Percentiles rank a stretch among this genome's conserved stretches.
These are phyloP conservation scores for Talpa occidentalis DNA, from an alignment of 2,113 vertebrate genomes.

Conservation along the genomic window DNA sequence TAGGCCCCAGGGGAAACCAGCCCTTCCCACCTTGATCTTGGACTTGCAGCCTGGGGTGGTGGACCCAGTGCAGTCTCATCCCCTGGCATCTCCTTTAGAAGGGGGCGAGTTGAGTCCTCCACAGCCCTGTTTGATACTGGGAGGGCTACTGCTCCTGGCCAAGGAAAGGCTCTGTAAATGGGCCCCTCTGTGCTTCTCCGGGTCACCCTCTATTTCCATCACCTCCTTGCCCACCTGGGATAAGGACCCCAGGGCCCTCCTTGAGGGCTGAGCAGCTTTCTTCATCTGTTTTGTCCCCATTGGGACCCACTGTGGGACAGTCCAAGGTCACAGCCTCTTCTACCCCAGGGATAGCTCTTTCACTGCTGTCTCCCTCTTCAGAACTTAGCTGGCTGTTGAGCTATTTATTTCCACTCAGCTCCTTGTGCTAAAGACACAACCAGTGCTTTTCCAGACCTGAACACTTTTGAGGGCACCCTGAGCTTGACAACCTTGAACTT, in stretches of 20 bases:
- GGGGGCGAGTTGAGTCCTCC: neutral
- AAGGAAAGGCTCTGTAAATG: too few species aligned
- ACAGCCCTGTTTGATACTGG: too few species aligned
- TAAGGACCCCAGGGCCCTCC: neutral
- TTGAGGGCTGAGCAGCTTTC: neutral
- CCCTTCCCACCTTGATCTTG: neutral
- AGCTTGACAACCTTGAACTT: neutral
- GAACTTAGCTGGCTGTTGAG: neutral
- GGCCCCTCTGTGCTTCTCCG: accelerated
- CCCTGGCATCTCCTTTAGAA: neutral
- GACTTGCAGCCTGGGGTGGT: neutral
- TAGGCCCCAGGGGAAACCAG: neutral
- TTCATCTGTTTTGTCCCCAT: too few species aligned
- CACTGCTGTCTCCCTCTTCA: neutral
- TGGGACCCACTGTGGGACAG: neutral
- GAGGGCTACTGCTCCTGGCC: too few species aligned
- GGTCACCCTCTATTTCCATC: neutral
- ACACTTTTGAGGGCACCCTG: too few species aligned
- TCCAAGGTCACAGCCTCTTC: neutral
- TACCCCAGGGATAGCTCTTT: neutral
- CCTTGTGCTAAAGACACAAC: neutral
- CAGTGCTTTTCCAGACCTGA: neutral
- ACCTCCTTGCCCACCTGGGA: neutral
- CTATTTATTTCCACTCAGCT: neutral
- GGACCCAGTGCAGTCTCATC: too few species aligned